Evolutionary conservation across 2,888 invertebrate genomes (phyloP), one percentile per base, ranked within the genome.

Genomic region (Agrilus cyanescens): DNA sequence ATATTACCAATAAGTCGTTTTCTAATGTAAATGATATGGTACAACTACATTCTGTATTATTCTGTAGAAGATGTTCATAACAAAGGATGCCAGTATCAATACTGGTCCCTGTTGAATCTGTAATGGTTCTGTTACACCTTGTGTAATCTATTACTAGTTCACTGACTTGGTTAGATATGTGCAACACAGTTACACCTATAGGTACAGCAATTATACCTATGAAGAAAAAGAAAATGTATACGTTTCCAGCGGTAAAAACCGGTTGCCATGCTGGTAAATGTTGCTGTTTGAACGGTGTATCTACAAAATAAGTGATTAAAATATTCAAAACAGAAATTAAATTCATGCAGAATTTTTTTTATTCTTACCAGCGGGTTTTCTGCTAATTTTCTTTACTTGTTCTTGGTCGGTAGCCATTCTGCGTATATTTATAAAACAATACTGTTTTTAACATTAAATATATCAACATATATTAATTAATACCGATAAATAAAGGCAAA

Each of bases 211-310:
- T 85, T 46, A 96, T 82, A 13, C 97, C 97, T 57, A 98, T 93
- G 1, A 94, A 85, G 64, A 98, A 94, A 64, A 99, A 96, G 3
- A 94, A 90, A 4, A 98, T 97, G 49, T 97, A 69, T 7, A 97
- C 97, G 8, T 96, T 97, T 10, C 93, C 90, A 31, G 97, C 97
- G 10, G 97, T 98, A 20, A 98, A 71, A 52, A 98, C 96, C 1
- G 98, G 98, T 66, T 98, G 97, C 98, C 98, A 96, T 48, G 94
- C 94, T 54, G 94, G 91, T 54, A 98, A 70, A 44, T 88, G 80
- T 68, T 96, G 95, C 63, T 96, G 95, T 61, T 95, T 94, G 61
- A 95, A 93, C 40, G 90, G 89, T 59, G 89, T 90, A 69, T 89
- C 91, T 91, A 66, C 37, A 48, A 47, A 32, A 46, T 12, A 18